Evolutionary conservation across 2,113 vertebrate genomes (phyloP), one percentile per base, ranked within the genome.

Genomic region (Macrotus californicus): DNA sequence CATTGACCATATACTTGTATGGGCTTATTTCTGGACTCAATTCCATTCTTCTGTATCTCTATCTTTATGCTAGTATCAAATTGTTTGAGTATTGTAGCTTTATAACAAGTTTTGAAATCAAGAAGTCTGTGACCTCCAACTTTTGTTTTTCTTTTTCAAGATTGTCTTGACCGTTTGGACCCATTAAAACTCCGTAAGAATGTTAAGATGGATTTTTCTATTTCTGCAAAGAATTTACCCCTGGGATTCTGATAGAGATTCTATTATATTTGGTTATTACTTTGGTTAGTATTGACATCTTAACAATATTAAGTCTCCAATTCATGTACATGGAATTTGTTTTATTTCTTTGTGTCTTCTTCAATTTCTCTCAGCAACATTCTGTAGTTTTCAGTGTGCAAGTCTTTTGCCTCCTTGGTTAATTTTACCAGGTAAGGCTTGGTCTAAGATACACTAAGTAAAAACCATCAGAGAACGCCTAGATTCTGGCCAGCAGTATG

Each of bases 251-350:
- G 46, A 67, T 36, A 93, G 48, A 12, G 36, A 66, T 64, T 73
- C 7, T 52, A 81, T n/a, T 81, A 24, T 82, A 75, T 52, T 11
- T 82, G 22, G 56, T 87, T 13, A 19, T 67, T 10, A 73, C 46
- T 73, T 90, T 86, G 26, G 43, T 50, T 52, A 61, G 24, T 50
- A 41, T 36, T n/a, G 64, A 46, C 36, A 48, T 79, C 43, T 64
- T 95, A 89, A 89, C 48, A 56, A 83, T 84, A 61, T 77, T 89
- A 81, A 81, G 52, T 83, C 43, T 93, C 36, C 5, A 70, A 70
- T 89, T 31, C n/a, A 46, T 84, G 46, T 18, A 79, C 14, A 36
- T 43, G n/a, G 8, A 69, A 31, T 89, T 1, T 77, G 79, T 56
- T 21, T 29, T 11, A 16, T 41, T 88, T 88, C 70, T 81, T 73